Evolutionary conservation across 2,888 invertebrate species (phyloP).

Genomic region (Deilephila elpenor): DNA sequence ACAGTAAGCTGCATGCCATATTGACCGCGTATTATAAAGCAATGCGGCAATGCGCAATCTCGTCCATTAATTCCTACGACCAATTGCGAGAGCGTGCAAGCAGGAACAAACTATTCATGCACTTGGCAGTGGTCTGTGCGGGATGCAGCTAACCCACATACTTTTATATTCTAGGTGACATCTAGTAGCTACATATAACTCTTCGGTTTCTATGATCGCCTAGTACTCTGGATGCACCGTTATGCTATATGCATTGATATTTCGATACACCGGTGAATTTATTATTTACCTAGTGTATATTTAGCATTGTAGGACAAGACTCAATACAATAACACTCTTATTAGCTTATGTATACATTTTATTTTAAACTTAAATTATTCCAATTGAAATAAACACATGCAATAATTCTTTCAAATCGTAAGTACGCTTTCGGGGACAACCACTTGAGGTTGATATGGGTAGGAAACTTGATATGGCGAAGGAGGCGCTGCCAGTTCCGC

Average conservation of each 20-base stretch:
- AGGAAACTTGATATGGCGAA: slow-evolving; percentile 25
- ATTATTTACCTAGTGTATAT: not conserved
- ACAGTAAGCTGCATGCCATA: too few relatives aligned
- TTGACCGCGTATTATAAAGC: slow-evolving; percentile 10
- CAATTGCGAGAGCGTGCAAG: slow-evolving; percentile 30
- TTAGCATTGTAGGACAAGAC: not conserved
- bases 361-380: slow-evolving; percentile 23
- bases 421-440: slow-evolving; percentile 21
- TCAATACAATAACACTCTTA: not conserved
- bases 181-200: slow-evolving; percentile 1
- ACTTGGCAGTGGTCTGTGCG: slow-evolving; percentile 18
- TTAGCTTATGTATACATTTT: slow-evolving; percentile 14
- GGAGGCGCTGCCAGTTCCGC: slow-evolving; percentile 59
- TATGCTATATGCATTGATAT: not conserved
- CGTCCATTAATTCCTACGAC: slow-evolving; percentile 12
- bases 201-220: not conserved
- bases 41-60: slow-evolving; percentile 31
- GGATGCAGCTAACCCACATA: slow-evolving; percentile 13
- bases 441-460: slow-evolving; percentile 30
- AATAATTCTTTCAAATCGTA: slow-evolving; percentile 8
- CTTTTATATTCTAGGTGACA: not conserved
- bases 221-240: slow-evolving; percentile 13
- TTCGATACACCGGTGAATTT: not conserved
- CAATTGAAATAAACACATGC: not conserved
- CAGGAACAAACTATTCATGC: slow-evolving; percentile 26